Percentiles rank a stretch among this genome's conserved stretches.
Evolutionary conservation across 2,888 invertebrate species (phyloP).

Genomic region (Dryomyza anilis): DNA sequence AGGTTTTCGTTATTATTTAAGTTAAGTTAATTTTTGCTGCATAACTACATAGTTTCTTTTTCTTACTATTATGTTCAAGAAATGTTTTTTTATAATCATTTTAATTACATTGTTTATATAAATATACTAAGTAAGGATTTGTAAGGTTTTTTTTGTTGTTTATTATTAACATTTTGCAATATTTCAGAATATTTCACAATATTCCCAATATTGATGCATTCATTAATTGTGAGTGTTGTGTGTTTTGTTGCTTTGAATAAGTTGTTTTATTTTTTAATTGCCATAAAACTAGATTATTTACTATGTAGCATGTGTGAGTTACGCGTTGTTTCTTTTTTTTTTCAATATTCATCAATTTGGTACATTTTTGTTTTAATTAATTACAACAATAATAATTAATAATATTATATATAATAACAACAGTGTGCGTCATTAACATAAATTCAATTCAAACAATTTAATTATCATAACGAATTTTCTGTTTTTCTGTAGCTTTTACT

Average conservation of each 20-base stretch:
- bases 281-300: slow-evolving; percentile 15
- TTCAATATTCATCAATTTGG: not conserved
- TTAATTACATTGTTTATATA: not conserved
- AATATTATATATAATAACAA: no score
- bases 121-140: slow-evolving; percentile 11
- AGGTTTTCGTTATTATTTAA: no score
- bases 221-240: not conserved
- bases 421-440: slow-evolving; percentile 17
- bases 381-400: slow-evolving; percentile 20
- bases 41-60: not conserved
- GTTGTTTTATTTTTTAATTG: not conserved
- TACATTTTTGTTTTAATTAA: slow-evolving; percentile 11
- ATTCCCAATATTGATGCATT: slow-evolving; percentile 6
- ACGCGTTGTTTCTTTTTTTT: slow-evolving; percentile 15
- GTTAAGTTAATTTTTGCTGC: slow-evolving; percentile 1
- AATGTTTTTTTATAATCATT: not conserved
- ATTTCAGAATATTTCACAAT: slow-evolving; percentile 9
- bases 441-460: not conserved
- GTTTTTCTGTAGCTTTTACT: no score
- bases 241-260: slow-evolving; percentile 4
- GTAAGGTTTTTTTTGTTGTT: not conserved
- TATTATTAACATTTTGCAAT: not conserved
- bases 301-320: slow-evolving; percentile 12
- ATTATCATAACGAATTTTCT: not conserved
- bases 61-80: not conserved